Evolutionary conservation across 1,140 invertebrate species (phyloP).

Genomic region (Rhyzopertha dominica): DNA sequence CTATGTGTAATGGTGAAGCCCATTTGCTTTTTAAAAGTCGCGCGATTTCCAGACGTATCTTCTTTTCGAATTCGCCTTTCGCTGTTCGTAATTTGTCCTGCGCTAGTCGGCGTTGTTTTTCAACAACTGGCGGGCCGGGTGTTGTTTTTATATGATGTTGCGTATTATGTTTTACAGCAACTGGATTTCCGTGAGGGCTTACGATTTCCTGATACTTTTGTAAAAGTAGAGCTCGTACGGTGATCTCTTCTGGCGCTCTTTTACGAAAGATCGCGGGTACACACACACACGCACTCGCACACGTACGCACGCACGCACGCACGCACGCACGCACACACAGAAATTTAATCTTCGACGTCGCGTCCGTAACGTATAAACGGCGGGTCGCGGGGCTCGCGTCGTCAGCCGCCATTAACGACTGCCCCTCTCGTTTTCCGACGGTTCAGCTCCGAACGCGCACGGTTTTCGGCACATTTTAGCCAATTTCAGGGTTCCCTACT

Average conservation of each 20-base stretch:
- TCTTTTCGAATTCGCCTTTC: too few species aligned
- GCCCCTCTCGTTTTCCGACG: constrained; percentile 5
- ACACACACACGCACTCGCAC: neutral
- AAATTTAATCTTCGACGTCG: constrained; percentile 13
- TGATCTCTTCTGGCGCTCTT: neutral
- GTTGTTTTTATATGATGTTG: neutral
- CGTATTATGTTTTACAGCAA: too few species aligned
- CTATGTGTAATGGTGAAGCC: too few species aligned
- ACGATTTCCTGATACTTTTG: neutral
- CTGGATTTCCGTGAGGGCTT: too few species aligned
- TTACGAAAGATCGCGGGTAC: neutral
- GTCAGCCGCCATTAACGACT: constrained; percentile 6
- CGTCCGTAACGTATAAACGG: constrained; percentile 6
- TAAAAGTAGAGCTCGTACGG: neutral
- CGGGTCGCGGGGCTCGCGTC: neutral
- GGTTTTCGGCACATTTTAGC: neutral
- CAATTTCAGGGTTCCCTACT: neutral
- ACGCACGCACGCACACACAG: too few species aligned
- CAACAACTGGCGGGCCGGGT: neutral
- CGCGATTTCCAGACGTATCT: too few species aligned
- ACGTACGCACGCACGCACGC: too few species aligned
- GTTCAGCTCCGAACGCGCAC: neutral
- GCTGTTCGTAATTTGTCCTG: too few species aligned
- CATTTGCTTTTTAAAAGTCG: too few species aligned
- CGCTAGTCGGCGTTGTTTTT: too few species aligned